These are phyloP conservation scores for Thalassaphorura encarpata DNA, from an alignment of 1,140 invertebrate genomes.

Conservation along the genomic window DNA sequence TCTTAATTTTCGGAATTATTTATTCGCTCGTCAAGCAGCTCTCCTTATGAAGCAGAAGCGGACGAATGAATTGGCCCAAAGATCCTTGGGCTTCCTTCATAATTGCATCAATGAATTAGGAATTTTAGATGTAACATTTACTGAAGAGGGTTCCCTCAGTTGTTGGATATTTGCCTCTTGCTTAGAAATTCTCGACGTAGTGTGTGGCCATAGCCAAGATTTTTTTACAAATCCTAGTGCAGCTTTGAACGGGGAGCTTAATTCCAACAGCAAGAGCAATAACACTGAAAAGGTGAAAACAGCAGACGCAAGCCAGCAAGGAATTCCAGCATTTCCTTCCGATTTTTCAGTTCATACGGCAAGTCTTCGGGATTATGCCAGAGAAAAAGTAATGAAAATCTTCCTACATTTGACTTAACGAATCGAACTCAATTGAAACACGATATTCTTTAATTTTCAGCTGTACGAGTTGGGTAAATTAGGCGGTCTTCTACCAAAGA, in stretches of 20 bases:
- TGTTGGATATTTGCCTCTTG: slow-evolving; percentile 91
- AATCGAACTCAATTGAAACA: slow-evolving; percentile 3
- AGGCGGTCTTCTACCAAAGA: slow-evolving; percentile 82
- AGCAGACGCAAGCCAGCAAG: background rate
- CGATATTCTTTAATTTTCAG: slow-evolving; percentile 40
- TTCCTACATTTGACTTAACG: background rate
- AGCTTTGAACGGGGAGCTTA: background rate
- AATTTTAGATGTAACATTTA: slow-evolving; percentile 58
- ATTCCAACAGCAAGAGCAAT: background rate
- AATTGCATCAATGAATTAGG: slow-evolving; percentile 70
- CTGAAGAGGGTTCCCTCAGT: slow-evolving; percentile 68
- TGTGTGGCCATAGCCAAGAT: slow-evolving; percentile 36
- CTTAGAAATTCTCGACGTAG: slow-evolving; percentile 71
- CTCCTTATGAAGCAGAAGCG: slow-evolving; percentile 47
- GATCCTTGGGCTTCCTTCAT: slow-evolving; percentile 75
- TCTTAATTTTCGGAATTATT: slow-evolving; percentile 84
- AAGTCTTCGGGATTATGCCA: slow-evolving; percentile 79
- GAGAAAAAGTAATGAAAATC: slow-evolving; percentile 62
- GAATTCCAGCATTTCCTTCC: slow-evolving; percentile 10
- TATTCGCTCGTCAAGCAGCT: slow-evolving; percentile 85
- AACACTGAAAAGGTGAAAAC: background rate
- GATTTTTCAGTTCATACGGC: slow-evolving; percentile 81
- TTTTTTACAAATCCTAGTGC: slow-evolving; percentile 8
- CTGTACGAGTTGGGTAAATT: slow-evolving; percentile 73
- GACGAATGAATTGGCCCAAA: slow-evolving; percentile 57